Conservation (phyloP, 35 echinoderm and acorn worm genomes). For the Hemicentrotus pulcherrimus region DNA sequence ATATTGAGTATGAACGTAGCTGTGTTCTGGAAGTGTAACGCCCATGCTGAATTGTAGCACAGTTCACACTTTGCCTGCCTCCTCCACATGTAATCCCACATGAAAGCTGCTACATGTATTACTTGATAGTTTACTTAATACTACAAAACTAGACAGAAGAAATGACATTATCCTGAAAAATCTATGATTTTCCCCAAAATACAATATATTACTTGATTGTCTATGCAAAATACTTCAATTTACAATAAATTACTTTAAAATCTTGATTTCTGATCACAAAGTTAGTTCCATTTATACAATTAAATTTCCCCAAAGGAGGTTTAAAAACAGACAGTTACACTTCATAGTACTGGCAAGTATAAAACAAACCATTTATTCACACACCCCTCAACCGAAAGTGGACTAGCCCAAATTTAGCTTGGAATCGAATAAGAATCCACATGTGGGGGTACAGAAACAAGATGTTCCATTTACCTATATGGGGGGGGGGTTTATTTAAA, state of each 20-base stretch:
- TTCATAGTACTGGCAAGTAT: constrained; percentile 54
- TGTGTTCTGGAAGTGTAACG: not conserved
- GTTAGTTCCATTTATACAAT: not conserved
- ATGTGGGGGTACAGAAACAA: not conserved
- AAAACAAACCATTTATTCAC: constrained; percentile 24
- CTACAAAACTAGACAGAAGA: not conserved
- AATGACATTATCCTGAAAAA: not conserved
- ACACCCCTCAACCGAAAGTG: not conserved
- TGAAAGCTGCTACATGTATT: not conserved
- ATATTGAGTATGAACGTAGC: not conserved
- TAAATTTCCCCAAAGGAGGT: not conserved
- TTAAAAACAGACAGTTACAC: constrained; percentile 4
- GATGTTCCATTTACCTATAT: not conserved
- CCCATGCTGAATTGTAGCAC: not conserved
- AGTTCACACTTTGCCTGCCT: not conserved
- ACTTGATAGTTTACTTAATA: not conserved
- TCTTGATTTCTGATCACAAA: not conserved
- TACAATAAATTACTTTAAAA: not conserved
- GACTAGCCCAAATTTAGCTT: not conserved
- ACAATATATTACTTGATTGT: constrained; percentile 19
- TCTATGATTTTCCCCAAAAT: constrained; percentile 12
- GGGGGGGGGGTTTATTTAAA: not conserved
- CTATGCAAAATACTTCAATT: not conserved
- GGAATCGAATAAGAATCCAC: not conserved
- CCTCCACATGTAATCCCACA: not conserved